Evolutionary conservation across 2,888 invertebrate genomes (phyloP).

Genomic region (Macrophya annulata): DNA sequence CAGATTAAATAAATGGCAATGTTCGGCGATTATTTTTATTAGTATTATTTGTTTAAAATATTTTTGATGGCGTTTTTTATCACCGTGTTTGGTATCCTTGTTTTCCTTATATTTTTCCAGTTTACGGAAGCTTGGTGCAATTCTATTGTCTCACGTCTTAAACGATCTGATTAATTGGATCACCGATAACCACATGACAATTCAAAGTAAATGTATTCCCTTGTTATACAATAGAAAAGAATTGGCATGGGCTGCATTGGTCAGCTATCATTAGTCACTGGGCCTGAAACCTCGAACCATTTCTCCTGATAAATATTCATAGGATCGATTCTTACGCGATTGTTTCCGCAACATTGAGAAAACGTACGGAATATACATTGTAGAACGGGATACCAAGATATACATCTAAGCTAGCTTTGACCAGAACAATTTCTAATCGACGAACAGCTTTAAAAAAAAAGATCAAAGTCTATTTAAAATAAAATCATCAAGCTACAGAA

Average conservation of each 20-base stretch:
- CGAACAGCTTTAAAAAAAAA: neutral
- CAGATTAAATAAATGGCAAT: neutral
- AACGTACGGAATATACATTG: slow-evolving; percentile 53
- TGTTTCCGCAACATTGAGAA: slow-evolving; percentile 56
- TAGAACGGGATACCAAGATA: slow-evolving; percentile 7
- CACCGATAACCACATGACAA: neutral
- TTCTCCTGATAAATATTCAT: slow-evolving; percentile 56
- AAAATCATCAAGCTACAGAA: neutral
- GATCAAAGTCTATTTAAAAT: neutral
- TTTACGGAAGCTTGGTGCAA: neutral
- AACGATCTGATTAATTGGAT: slow-evolving; percentile 17
- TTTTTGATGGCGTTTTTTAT: neutral
- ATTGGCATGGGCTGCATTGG: slow-evolving; percentile 51
- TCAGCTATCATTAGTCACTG: slow-evolving; percentile 53
- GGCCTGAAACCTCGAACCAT: slow-evolving; percentile 45
- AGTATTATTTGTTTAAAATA: neutral
- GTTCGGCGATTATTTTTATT: too few relatives aligned
- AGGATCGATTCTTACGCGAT: slow-evolving; percentile 55
- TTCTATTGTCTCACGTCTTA: neutral
- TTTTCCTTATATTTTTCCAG: neutral
- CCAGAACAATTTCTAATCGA: slow-evolving; percentile 15
- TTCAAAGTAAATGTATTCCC: slow-evolving; percentile 35
- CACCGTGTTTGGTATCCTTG: neutral
- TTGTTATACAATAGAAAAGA: slow-evolving; percentile 51
- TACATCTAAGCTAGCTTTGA: slow-evolving; percentile 24